A percentile compares a stretch with the other conserved stretches of the same genome.
phyloP scores from a whole-genome alignment of 2,888 invertebrate species.

The Allygus modestus region DNA sequence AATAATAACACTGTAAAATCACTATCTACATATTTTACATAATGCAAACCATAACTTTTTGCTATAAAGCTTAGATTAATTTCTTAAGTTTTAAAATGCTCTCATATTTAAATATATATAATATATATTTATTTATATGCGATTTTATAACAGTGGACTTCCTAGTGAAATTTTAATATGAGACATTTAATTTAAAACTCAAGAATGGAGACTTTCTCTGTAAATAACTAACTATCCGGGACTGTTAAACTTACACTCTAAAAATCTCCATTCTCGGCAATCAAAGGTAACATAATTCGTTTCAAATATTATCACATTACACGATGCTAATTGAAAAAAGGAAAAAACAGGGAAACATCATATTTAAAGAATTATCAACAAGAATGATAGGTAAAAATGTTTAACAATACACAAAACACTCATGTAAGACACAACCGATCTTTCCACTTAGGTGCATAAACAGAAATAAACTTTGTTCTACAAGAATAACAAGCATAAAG shows the following conservation, averaged over 20 bases:
- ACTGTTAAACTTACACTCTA: slow-evolving; percentile 10
- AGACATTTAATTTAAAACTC: neutral
- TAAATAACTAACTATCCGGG: neutral
- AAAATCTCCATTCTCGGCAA: neutral
- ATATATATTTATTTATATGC: slow-evolving; percentile 26
- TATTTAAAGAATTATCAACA: neutral
- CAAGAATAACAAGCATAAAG: slow-evolving; percentile 51
- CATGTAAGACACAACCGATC: slow-evolving; percentile 31
- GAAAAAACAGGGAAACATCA: neutral
- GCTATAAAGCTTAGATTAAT: slow-evolving; percentile 34
- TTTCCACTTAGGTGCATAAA: neutral
- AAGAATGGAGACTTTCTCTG: slow-evolving; percentile 13
- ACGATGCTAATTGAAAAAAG: neutral
- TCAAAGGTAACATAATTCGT: neutral
- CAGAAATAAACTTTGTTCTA: slow-evolving; percentile 32
- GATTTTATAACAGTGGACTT: slow-evolving; percentile 36
- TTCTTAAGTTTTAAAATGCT: slow-evolving; percentile 40
- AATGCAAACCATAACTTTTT: slow-evolving; percentile 18
- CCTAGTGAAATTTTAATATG: neutral
- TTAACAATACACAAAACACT: slow-evolving; percentile 43
- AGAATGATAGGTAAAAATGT: neutral
- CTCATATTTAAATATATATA: slow-evolving; percentile 34
- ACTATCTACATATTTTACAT: slow-evolving; percentile 43
- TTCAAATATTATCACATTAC: slow-evolving; percentile 11
- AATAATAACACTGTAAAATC: slow-evolving; percentile 26